These are phyloP conservation scores for Poecilia gillii DNA, from an alignment of 2,797 vertebrate genomes.

Conservation along the genomic window DNA sequence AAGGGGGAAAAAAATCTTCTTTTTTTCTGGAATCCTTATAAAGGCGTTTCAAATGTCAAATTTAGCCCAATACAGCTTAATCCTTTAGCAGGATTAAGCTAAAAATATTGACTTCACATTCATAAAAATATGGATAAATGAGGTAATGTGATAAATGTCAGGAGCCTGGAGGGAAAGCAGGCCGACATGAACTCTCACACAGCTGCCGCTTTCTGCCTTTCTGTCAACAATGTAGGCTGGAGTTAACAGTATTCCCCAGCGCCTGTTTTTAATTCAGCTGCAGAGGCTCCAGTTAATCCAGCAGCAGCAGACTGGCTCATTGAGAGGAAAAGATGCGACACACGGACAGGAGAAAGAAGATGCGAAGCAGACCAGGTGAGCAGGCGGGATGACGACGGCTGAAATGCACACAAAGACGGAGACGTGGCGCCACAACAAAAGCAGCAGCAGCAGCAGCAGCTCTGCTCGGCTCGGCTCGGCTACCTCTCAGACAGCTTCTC, in stretches of 20 bases:
- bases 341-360: slow-evolving; percentile 6
- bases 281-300: not conserved
- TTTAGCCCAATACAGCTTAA: not conserved
- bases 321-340: not conserved
- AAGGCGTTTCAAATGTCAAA: not conserved
- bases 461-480: slow-evolving; percentile 7
- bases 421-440: slow-evolving; percentile 67
- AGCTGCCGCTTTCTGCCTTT: slow-evolving; percentile 17
- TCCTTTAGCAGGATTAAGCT: fast-evolving
- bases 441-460: slow-evolving; percentile 36
- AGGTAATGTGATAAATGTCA: not conserved
- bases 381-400: slow-evolving; percentile 53
- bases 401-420: slow-evolving; percentile 67
- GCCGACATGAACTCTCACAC: slow-evolving; percentile 47
- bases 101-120: not conserved
- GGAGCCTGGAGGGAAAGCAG: slow-evolving; percentile 19
- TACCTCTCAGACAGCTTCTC: slow-evolving; percentile 86
- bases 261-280: not conserved
- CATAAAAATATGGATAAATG: not conserved
- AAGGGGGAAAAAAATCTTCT: not conserved
- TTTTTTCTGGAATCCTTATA: not conserved
- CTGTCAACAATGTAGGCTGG: slow-evolving; percentile 53
- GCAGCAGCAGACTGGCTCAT: not conserved
- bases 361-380: slow-evolving; percentile 64
- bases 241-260: slow-evolving; percentile 19